These are phyloP conservation scores for Ephydatia muelleri DNA, from an alignment of 37 sponge, comb jelly and placozoan species.

Conservation along the genomic window DNA sequence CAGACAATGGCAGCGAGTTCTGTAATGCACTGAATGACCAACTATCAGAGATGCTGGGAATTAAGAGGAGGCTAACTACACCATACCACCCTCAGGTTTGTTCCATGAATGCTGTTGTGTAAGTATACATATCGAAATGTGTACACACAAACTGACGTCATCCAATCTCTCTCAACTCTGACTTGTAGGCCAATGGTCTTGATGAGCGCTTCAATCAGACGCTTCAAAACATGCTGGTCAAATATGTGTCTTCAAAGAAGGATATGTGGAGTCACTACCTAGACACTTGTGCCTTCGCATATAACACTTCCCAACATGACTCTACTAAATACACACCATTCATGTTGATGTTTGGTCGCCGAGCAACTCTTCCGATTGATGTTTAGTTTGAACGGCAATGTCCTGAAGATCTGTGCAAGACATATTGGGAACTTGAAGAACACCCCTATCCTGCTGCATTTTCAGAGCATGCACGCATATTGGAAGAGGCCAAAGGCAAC, in stretches of 20 bases:
- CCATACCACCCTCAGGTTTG: constrained; percentile 70
- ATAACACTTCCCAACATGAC: constrained; percentile 73
- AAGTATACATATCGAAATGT: too few species aligned
- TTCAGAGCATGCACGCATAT: background rate
- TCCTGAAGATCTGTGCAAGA: constrained; percentile 7
- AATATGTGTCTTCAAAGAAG: constrained; percentile 52
- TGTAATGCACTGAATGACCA: constrained; percentile 38
- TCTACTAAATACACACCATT: constrained; percentile 72
- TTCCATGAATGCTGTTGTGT: too few species aligned
- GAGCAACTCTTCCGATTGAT: constrained; percentile 68
- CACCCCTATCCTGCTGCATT: background rate
- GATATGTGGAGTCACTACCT: constrained; percentile 42
- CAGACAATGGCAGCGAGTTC: constrained; percentile 62
- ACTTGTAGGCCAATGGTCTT: constrained; percentile 64
- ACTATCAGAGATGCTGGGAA: constrained; percentile 28
- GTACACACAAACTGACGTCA: too few species aligned
- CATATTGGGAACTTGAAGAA: constrained; percentile 8
- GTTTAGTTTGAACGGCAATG: constrained; percentile 12
- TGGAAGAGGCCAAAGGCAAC: constrained; percentile 66
- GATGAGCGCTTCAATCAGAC: constrained; percentile 72
- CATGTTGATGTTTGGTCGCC: constrained; percentile 61
- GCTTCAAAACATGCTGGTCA: constrained; percentile 66
- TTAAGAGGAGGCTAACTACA: constrained; percentile 46
- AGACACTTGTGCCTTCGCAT: constrained; percentile 73
- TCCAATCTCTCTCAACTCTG: too few species aligned